Conservation (phyloP, 1,140 invertebrate species). For the Drosophila willistoni region DNA sequence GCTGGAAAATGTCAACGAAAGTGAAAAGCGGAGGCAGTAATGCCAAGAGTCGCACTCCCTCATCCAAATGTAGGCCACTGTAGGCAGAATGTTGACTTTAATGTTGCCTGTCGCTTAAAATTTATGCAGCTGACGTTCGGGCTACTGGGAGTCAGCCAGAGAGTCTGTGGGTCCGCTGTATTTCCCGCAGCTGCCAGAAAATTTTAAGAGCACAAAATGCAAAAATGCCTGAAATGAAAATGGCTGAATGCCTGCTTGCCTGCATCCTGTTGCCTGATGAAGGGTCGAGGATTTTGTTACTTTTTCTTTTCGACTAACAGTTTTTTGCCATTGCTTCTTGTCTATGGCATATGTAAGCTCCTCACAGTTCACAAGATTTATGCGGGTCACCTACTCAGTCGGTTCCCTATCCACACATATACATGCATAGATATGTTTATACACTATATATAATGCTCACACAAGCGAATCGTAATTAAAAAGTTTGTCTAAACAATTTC, state of each 20-base stretch:
- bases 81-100: constrained; percentile 77
- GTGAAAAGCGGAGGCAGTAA: constrained; percentile 68
- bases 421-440: too few relatives aligned
- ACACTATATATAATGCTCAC: constrained; percentile 20
- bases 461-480: constrained; percentile 64
- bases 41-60: constrained; percentile 55
- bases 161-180: not conserved
- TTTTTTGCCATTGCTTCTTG: constrained; percentile 27
- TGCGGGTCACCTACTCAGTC: constrained; percentile 48
- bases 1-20: constrained; percentile 76
- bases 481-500: constrained; percentile 78
- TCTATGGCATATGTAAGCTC: constrained; percentile 33
- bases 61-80: constrained; percentile 67
- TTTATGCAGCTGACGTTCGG: constrained; percentile 75
- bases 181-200: constrained; percentile 12
- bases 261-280: constrained; percentile 17
- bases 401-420: not conserved
- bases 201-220: constrained; percentile 32
- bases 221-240: constrained; percentile 4
- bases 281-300: constrained; percentile 12
- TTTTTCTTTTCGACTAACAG: constrained; percentile 1
- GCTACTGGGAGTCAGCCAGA: not conserved
- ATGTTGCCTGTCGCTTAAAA: constrained; percentile 74
- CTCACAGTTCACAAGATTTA: constrained; percentile 54
- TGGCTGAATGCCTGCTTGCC: not conserved